phyloP scores from a whole-genome alignment of 2,797 vertebrate genomes.

The Erethizon dorsatum region DNA sequence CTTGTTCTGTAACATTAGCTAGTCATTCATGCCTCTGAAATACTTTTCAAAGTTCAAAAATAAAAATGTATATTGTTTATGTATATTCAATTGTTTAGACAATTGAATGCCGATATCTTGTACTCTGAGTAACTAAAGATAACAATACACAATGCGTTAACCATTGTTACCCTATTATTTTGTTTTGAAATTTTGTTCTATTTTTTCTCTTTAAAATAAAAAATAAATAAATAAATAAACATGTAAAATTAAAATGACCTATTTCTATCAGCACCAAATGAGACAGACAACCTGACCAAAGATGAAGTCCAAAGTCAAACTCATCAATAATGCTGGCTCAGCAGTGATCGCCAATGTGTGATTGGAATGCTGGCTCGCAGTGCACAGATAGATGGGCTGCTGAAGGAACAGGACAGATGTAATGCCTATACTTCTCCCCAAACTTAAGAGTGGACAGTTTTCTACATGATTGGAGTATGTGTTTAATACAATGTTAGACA shows the following conservation, averaged over 20 bases:
- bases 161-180: too few relatives aligned
- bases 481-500: background rate
- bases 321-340: background rate
- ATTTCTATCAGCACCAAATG: background rate
- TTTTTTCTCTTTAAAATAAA: too few relatives aligned
- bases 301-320: background rate
- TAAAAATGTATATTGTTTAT: background rate
- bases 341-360: background rate
- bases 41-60: background rate
- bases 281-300: background rate
- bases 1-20: background rate
- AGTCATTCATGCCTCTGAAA: background rate
- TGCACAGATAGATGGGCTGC: rapidly evolving
- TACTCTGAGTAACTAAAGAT: too few relatives aligned
- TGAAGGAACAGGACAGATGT: background rate
- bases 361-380: background rate
- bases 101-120: too few relatives aligned
- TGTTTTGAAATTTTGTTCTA: too few relatives aligned
- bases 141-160: too few relatives aligned
- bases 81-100: too few relatives aligned
- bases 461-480: background rate
- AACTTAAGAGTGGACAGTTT: conserved; percentile 16
- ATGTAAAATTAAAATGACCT: background rate
- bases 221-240: background rate
- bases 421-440: background rate